Percentiles rank a stretch among this genome's conserved stretches.
Evolutionary conservation across 2,888 invertebrate species (phyloP).

Genomic region (Cyrtodaria siliqua): DNA sequence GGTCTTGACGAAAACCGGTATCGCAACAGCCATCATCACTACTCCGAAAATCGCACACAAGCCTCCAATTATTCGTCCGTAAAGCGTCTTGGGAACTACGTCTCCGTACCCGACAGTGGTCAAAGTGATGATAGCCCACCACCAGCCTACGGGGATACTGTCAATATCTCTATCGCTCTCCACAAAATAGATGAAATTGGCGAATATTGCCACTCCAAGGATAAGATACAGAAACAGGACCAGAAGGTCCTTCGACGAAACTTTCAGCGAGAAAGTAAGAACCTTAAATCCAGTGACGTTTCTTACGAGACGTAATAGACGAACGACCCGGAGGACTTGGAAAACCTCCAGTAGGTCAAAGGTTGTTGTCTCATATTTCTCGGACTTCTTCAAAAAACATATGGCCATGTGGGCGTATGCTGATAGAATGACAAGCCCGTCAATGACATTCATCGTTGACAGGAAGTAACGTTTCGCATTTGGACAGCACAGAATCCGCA

Average conservation of each 20-base stretch:
- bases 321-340: conserved; percentile 62
- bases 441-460: conserved; percentile 58
- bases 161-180: conserved; percentile 56
- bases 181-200: conserved; percentile 67
- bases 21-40: conserved; percentile 61
- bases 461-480: conserved; percentile 53
- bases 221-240: conserved; percentile 62
- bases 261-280: conserved; percentile 58
- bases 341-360: conserved; percentile 59
- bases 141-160: conserved; percentile 66
- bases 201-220: conserved; percentile 63
- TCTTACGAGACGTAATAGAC: conserved; percentile 60
- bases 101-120: conserved; percentile 72
- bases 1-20: conserved; percentile 68
- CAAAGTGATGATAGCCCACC: conserved; percentile 67
- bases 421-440: conserved; percentile 56
- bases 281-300: conserved; percentile 65
- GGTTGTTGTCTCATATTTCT: conserved; percentile 40
- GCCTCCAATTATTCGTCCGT: conserved; percentile 59
- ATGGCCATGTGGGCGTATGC: conserved; percentile 55
- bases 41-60: conserved; percentile 66
- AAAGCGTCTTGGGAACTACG: conserved; percentile 57
- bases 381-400: conserved; percentile 46
- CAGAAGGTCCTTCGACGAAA: conserved; percentile 56
- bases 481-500: conserved; percentile 59